Evolutionary conservation across 2,888 invertebrate genomes (phyloP).

Genomic region (Coecobrya sp.): DNA sequence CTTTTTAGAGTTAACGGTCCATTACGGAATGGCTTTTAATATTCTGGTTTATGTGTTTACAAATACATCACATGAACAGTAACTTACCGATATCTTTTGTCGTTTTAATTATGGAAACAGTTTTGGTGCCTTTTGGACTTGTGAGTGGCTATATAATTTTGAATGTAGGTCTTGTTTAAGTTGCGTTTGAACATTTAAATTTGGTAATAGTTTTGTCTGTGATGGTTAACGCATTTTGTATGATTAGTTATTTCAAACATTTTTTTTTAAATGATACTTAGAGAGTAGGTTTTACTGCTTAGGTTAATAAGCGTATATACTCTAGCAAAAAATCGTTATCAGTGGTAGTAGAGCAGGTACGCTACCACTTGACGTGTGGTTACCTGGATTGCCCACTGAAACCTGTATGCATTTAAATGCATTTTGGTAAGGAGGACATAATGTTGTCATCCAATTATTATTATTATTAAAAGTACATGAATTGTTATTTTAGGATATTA

Average conservation of each 20-base stretch:
- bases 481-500: conserved; percentile 11
- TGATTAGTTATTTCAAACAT: conserved; percentile 5
- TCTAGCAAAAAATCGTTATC: background rate
- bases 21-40: conserved; percentile 18
- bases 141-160: conserved; percentile 60
- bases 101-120: conserved; percentile 65
- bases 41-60: background rate
- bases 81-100: background rate
- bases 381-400: background rate
- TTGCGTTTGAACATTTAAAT: conserved; percentile 16
- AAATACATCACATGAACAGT: conserved; percentile 3
- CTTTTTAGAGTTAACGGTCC: background rate
- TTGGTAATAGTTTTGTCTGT: conserved; percentile 78
- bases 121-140: conserved; percentile 76
- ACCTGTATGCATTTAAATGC: conserved; percentile 51
- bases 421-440: conserved; percentile 24
- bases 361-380: background rate
- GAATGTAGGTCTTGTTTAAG: conserved; percentile 28
- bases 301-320: conserved; percentile 12
- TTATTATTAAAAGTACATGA: background rate
- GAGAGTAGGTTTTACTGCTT: conserved; percentile 26
- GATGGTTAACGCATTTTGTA: conserved; percentile 71
- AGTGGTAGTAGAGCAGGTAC: background rate
- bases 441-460: conserved; percentile 16
- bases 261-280: conserved; percentile 46